A percentile compares a stretch with the other conserved stretches of the same genome.
These are phyloP conservation scores for Pinna nobilis DNA, from an alignment of 1,140 invertebrate species.

Conservation along the genomic window DNA sequence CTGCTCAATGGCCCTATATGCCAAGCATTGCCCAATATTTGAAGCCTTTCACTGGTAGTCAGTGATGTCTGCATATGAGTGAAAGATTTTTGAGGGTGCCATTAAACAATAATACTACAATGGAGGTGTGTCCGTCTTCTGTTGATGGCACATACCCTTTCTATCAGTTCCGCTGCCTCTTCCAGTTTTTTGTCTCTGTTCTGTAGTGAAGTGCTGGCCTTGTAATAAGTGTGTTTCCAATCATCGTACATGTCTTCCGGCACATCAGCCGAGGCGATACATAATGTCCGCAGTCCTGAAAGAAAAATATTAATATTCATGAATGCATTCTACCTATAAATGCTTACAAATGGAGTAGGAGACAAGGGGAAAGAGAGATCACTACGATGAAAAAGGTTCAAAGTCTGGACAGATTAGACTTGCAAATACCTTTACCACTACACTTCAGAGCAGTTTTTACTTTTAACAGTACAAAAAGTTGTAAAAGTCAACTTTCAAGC, in stretches of 20 bases:
- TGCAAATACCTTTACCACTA: no score
- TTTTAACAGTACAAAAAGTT: no score
- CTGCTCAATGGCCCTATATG: no score
- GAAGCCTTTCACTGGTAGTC: no score
- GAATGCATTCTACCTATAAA: background rate
- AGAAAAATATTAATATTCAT: no score
- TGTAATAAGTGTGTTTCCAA: conserved; percentile 86
- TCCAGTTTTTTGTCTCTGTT: conserved; percentile 86
- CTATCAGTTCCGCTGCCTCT: conserved; percentile 88
- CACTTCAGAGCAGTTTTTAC: no score
- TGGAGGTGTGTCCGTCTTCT: background rate
- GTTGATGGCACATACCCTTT: conserved; percentile 77
- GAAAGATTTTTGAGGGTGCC: background rate
- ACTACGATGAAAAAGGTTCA: background rate
- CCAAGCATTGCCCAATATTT: no score
- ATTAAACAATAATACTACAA: background rate
- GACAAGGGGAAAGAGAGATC: background rate
- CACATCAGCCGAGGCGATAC: conserved; percentile 86
- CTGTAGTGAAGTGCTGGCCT: conserved; percentile 83
- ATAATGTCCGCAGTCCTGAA: conserved; percentile 91
- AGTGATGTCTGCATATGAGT: background rate
- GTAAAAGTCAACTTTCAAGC: no score
- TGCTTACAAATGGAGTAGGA: no score
- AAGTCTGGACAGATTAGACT: no score
- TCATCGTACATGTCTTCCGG: conserved; percentile 84